Percentiles rank a stretch among this genome's conserved stretches.
phyloP scores from a whole-genome alignment of 2,797 vertebrate genomes.

The Bradypodion ventrale region DNA sequence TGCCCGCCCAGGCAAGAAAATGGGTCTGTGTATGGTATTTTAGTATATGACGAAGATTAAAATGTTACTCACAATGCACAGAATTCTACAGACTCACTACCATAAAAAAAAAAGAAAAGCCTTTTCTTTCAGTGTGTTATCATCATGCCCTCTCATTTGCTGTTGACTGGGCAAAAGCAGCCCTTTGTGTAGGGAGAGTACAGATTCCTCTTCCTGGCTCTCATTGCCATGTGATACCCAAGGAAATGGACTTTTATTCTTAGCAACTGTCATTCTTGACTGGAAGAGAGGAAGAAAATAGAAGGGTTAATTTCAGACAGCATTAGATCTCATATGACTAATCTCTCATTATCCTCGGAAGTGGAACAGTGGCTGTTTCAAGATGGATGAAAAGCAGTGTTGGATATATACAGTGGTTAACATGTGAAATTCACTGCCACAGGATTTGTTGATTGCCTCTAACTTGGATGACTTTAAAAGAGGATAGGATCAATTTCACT shows the following conservation, averaged over 20 bases:
- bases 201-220: not conserved
- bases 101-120: not conserved
- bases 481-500: no score
- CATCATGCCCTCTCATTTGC: not conserved
- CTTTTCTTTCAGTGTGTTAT: not conserved
- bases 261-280: not conserved
- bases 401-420: no score
- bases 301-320: not conserved
- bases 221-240: not conserved
- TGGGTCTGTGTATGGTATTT: not conserved
- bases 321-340: not conserved
- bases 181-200: not conserved
- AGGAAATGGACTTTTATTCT: not conserved
- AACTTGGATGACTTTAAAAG: no score
- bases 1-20: not conserved
- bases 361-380: no score
- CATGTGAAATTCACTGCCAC: no score
- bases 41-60: not conserved
- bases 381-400: no score
- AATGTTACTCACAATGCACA: not conserved
- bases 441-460: no score
- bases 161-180: not conserved
- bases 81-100: not conserved
- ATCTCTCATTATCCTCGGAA: no score
- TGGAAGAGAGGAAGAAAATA: not conserved